phyloP scores from a whole-genome alignment of 1,140 invertebrate species.

The Medauroidea extradentata region DNA sequence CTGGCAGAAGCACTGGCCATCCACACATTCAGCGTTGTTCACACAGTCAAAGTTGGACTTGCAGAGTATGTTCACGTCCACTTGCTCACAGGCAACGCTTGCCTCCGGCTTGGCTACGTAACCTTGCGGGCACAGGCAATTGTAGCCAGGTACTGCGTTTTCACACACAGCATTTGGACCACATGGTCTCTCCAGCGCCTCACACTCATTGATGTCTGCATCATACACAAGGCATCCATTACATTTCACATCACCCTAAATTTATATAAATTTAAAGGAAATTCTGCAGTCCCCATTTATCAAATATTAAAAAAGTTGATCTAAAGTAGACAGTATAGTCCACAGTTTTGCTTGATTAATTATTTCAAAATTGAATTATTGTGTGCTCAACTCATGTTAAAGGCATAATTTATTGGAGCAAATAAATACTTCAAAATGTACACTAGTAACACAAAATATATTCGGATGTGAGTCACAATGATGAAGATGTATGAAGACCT shows the following conservation, averaged over 20 bases:
- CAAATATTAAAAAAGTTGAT: too few relatives aligned
- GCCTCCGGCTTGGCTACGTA: conserved; percentile 76
- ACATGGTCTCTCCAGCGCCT: conserved; percentile 73
- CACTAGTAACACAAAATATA: too few relatives aligned
- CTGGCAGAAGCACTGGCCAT: conserved; percentile 86
- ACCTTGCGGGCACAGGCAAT: conserved; percentile 83
- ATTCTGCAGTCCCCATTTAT: too few relatives aligned
- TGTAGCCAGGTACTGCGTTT: conserved; percentile 80
- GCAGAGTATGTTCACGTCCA: conserved; percentile 81
- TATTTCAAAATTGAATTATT: too few relatives aligned
- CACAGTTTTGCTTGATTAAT: too few relatives aligned
- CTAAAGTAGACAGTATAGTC: too few relatives aligned
- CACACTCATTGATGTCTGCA: conserved; percentile 87
- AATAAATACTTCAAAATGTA: too few relatives aligned
- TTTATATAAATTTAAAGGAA: conserved; percentile 11
- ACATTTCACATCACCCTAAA: neutral
- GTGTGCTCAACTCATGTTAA: too few relatives aligned
- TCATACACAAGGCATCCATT: too few relatives aligned
- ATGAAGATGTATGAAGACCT: too few relatives aligned
- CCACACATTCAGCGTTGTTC: conserved; percentile 85
- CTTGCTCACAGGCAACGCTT: conserved; percentile 80
- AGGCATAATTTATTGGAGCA: too few relatives aligned
- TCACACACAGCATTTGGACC: conserved; percentile 82
- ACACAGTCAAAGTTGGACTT: conserved; percentile 86
- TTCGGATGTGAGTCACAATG: too few relatives aligned